phyloP scores from a whole-genome alignment of 2,888 invertebrate genomes.

The Cartodere bifasciata region DNA sequence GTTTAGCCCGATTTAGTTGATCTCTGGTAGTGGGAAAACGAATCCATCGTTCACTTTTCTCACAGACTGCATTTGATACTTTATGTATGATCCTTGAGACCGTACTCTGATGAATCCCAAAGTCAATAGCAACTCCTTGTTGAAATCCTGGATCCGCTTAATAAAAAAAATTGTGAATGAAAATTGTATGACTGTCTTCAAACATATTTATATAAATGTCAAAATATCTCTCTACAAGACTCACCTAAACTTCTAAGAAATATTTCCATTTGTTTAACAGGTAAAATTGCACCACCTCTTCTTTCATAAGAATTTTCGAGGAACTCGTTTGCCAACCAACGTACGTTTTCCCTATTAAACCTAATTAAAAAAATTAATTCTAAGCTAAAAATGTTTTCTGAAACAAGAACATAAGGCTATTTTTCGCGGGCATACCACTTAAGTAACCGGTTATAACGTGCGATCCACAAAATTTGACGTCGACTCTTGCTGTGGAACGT shows the following conservation, averaged over 20 bases:
- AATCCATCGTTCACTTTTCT: too few species aligned
- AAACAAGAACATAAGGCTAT: too few species aligned
- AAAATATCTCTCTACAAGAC: too few species aligned
- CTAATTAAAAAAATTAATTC: slow-evolving; percentile 5
- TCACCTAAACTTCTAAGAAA: slow-evolving; percentile 3
- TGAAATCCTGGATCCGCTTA: slow-evolving; percentile 10
- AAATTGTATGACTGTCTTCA: neutral
- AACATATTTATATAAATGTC: slow-evolving; percentile 3
- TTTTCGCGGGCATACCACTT: too few species aligned
- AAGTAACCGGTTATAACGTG: too few species aligned
- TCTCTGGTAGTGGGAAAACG: neutral
- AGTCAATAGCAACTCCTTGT: slow-evolving; percentile 10
- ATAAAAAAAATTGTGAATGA: slow-evolving; percentile 2
- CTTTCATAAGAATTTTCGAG: slow-evolving; percentile 8
- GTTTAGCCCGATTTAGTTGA: neutral
- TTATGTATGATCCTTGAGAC: slow-evolving; percentile 7
- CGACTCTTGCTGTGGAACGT: too few species aligned
- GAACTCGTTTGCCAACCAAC: slow-evolving; percentile 8
- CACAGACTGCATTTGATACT: slow-evolving; percentile 7
- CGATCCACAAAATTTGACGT: too few species aligned
- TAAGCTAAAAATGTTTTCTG: too few species aligned
- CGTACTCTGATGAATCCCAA: slow-evolving; percentile 9
- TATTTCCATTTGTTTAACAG: slow-evolving; percentile 7
- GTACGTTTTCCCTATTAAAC: slow-evolving; percentile 6
- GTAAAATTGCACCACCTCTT: slow-evolving; percentile 7